A percentile compares a stretch with the other conserved stretches of the same genome.
Evolutionary conservation across 2,888 invertebrate species (phyloP).

Genomic region (Standfussiana lucernea): DNA sequence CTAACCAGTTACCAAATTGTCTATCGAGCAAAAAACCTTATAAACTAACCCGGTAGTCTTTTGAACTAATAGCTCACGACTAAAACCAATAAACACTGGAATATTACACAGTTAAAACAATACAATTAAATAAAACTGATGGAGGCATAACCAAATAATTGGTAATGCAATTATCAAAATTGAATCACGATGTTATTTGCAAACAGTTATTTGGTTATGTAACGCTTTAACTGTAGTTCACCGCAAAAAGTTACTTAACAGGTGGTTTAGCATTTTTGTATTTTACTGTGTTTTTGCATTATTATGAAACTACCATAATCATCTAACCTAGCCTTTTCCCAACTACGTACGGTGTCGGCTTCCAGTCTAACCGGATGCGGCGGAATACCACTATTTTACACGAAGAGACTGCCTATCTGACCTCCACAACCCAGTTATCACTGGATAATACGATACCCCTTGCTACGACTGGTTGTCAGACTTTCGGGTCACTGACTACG

Average conservation of each 20-base stretch:
- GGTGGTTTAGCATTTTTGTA: constrained; percentile 17
- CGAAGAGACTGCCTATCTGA: background rate
- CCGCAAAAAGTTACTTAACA: constrained; percentile 49
- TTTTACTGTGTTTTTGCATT: constrained; percentile 12
- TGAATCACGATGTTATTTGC: constrained; percentile 63
- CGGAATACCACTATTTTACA: background rate
- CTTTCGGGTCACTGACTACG: no score
- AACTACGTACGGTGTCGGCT: background rate
- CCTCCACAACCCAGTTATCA: background rate
- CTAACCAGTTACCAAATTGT: constrained; percentile 51
- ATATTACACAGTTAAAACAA: constrained; percentile 52
- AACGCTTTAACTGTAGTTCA: constrained; percentile 39
- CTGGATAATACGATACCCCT: background rate
- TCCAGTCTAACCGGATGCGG: background rate
- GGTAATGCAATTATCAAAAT: constrained; percentile 61
- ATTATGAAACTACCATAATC: background rate
- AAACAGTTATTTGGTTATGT: constrained; percentile 52
- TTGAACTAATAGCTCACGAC: constrained; percentile 35
- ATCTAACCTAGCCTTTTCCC: background rate
- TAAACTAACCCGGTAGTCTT: constrained; percentile 56
- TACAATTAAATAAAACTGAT: constrained; percentile 35
- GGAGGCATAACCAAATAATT: constrained; percentile 30
- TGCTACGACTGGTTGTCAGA: background rate
- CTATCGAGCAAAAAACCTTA: constrained; percentile 19
- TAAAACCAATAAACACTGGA: constrained; percentile 27